phyloP scores from a whole-genome alignment of 2,888 invertebrate genomes.

The Spisula solida region DNA sequence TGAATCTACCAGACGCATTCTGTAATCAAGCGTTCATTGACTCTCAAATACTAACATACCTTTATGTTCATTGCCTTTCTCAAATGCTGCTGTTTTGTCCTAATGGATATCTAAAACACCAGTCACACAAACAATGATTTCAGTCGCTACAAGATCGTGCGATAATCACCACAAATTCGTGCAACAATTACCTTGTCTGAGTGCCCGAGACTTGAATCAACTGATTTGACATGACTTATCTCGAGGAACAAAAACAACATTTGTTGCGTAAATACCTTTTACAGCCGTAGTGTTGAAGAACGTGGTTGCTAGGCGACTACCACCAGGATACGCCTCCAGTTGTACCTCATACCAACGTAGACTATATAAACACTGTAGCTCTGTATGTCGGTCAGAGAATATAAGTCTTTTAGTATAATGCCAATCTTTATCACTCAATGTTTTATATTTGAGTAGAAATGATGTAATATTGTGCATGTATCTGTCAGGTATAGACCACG shows the following conservation, averaged over 20 bases:
- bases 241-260: not conserved
- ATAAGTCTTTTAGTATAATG: conserved; percentile 53
- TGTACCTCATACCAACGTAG: conserved; percentile 61
- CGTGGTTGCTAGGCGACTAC: conserved; percentile 51
- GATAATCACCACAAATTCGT: no score
- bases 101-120: no score
- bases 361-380: conserved; percentile 51
- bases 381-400: conserved; percentile 44
- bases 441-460: conserved; percentile 58
- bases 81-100: no score
- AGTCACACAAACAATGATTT: no score
- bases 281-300: conserved; percentile 61
- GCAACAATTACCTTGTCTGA: no score
- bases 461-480: conserved; percentile 45
- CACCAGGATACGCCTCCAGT: conserved; percentile 52
- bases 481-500: conserved; percentile 46
- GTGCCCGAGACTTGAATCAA: no score
- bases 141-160: no score
- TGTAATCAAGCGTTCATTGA: no score
- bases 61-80: no score
- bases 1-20: no score
- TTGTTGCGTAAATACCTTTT: conserved; percentile 36
- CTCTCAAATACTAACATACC: no score
- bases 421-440: conserved; percentile 55
- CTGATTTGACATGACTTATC: no score